Conservation (phyloP, 2,113 vertebrate genomes). For the Notothenia coriiceps region DNA sequence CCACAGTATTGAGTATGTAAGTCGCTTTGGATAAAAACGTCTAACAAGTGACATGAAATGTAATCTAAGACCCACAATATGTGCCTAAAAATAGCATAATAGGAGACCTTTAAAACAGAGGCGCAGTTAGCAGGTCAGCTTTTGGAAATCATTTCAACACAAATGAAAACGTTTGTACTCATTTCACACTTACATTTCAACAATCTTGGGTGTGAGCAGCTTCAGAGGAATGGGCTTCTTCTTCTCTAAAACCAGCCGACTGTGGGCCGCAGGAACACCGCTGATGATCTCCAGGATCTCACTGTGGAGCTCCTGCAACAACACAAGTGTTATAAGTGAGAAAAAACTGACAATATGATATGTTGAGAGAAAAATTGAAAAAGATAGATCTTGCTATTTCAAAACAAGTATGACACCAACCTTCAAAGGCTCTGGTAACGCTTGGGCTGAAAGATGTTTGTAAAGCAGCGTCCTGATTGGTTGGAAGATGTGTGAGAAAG, state of each 20-base stretch:
- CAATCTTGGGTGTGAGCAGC: constrained; percentile 92
- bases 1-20: too few relatives aligned
- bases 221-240: constrained; percentile 92
- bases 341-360: background rate
- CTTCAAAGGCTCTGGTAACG: constrained; percentile 84
- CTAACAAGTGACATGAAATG: too few relatives aligned
- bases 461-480: constrained; percentile 86
- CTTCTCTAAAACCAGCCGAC: constrained; percentile 88
- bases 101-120: background rate
- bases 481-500: constrained; percentile 84
- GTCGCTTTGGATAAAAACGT: too few relatives aligned
- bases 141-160: background rate
- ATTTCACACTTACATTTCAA: constrained; percentile 90
- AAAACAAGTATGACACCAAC: constrained; percentile 71
- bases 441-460: constrained; percentile 73
- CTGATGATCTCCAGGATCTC: constrained; percentile 82
- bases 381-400: background rate
- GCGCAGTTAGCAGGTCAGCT: too few relatives aligned
- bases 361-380: background rate
- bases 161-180: background rate
- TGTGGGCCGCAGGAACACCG: constrained; percentile 54
- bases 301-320: constrained; percentile 83
- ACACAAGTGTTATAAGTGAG: background rate
- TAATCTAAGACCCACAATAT: too few relatives aligned
- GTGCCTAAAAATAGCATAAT: too few relatives aligned